Evolutionary conservation across 2,888 invertebrate species (phyloP).

Genomic region (Caenorhabditis panamensis): DNA sequence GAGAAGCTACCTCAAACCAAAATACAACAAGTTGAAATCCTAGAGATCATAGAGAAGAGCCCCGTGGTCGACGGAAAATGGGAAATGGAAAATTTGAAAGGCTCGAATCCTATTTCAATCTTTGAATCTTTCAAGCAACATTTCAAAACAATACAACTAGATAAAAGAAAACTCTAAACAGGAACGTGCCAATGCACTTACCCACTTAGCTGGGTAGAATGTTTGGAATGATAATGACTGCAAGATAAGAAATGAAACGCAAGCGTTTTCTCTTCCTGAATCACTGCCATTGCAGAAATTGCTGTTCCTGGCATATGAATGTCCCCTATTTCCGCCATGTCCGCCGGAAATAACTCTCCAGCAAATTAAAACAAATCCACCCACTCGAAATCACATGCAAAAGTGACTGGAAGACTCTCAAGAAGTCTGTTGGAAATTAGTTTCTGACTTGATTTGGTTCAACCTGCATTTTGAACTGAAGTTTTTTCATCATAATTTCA

Average conservation of each 20-base stretch:
- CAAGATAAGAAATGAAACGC: slow-evolving; percentile 25
- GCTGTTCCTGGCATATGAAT: slow-evolving; percentile 35
- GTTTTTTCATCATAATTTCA: too few relatives aligned
- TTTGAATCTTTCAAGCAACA: not conserved
- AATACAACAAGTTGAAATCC: slow-evolving; percentile 12
- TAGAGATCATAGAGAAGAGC: not conserved
- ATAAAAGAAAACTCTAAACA: not conserved
- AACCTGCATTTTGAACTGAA: too few relatives aligned
- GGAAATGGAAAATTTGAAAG: not conserved
- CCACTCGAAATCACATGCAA: slow-evolving; percentile 8
- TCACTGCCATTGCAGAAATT: slow-evolving; percentile 21
- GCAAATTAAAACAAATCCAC: slow-evolving; percentile 27
- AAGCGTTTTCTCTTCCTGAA: slow-evolving; percentile 12
- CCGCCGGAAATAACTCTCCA: slow-evolving; percentile 16
- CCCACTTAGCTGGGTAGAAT: not conserved
- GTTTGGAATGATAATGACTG: slow-evolving; percentile 4
- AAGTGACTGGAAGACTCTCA: slow-evolving; percentile 1
- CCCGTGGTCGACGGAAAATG: not conserved
- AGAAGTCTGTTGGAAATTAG: not conserved
- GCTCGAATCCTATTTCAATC: not conserved
- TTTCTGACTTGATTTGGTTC: not conserved
- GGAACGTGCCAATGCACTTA: slow-evolving; percentile 4
- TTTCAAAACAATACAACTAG: too few relatives aligned
- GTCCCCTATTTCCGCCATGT: not conserved
- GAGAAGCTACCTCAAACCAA: slow-evolving; percentile 19